Conservation (phyloP, 2,113 vertebrate species). For the Trinectes maculatus region DNA sequence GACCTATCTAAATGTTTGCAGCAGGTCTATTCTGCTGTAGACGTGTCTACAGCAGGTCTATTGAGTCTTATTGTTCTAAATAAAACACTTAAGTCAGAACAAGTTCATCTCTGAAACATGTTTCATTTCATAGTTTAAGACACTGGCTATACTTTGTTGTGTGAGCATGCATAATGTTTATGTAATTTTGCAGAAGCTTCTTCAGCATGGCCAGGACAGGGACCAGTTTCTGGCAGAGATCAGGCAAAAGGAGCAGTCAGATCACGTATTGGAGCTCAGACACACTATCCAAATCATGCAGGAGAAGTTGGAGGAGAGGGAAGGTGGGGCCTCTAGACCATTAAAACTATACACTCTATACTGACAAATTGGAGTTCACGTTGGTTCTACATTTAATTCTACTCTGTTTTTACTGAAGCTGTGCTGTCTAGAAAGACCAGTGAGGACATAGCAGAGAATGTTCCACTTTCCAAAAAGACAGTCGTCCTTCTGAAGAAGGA, state of each 20-base stretch:
- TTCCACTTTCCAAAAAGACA: conserved; percentile 64
- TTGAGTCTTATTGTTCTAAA: too few relatives aligned
- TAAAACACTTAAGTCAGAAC: too few relatives aligned
- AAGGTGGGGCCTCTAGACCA: conserved; percentile 67
- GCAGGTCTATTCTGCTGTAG: too few relatives aligned
- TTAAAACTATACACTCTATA: background rate
- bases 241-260: conserved; percentile 53
- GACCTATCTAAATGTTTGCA: too few relatives aligned
- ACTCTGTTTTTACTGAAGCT: conserved; percentile 51
- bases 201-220: conserved; percentile 76
- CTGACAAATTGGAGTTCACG: background rate
- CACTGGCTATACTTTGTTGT: background rate
- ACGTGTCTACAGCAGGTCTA: too few relatives aligned
- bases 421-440: conserved; percentile 71
- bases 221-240: conserved; percentile 71
- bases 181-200: conserved; percentile 77
- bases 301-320: conserved; percentile 76
- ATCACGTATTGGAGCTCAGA: conserved; percentile 78
- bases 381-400: background rate
- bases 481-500: conserved; percentile 78
- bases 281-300: conserved; percentile 83
- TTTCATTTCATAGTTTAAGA: too few relatives aligned
- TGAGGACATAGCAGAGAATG: conserved; percentile 65
- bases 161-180: conserved; percentile 2
- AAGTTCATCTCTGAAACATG: too few relatives aligned